phyloP scores from a whole-genome alignment of 2,888 invertebrate genomes.

The Deroplatys truncata region DNA sequence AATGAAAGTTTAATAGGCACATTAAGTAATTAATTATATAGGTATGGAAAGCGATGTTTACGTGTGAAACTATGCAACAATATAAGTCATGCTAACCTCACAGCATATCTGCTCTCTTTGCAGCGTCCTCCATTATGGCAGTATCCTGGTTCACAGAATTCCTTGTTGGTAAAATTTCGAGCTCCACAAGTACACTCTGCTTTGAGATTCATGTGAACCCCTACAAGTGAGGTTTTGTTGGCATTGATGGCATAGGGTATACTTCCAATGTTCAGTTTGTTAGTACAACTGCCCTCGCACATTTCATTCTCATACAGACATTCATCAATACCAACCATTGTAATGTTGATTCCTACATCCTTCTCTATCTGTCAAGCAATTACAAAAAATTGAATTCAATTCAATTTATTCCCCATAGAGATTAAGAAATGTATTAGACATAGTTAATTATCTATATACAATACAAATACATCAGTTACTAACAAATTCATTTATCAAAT shows the following conservation, averaged over 20 bases:
- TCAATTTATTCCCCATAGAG: too few relatives aligned
- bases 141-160: conserved; percentile 45
- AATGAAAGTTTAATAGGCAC: too few relatives aligned
- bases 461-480: too few relatives aligned
- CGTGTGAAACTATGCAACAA: too few relatives aligned
- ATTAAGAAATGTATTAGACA: too few relatives aligned
- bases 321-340: conserved; percentile 53
- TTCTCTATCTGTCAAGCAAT: conserved; percentile 42
- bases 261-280: conserved; percentile 41
- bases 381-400: too few relatives aligned
- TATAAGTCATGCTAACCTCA: background rate
- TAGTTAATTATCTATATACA: too few relatives aligned
- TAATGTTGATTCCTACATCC: conserved; percentile 48
- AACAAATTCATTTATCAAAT: too few relatives aligned
- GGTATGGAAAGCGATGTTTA: too few relatives aligned
- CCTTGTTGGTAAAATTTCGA: conserved; percentile 46
- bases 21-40: too few relatives aligned
- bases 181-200: conserved; percentile 48
- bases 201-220: conserved; percentile 49
- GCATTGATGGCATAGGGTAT: conserved; percentile 50
- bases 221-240: conserved; percentile 55
- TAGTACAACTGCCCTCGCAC: conserved; percentile 51
- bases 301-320: conserved; percentile 44
- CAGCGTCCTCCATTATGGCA: conserved; percentile 58
- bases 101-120: conserved; percentile 44